Conservation (phyloP, 2,888 invertebrate species). For the Temnothorax ravouxi region DNA sequence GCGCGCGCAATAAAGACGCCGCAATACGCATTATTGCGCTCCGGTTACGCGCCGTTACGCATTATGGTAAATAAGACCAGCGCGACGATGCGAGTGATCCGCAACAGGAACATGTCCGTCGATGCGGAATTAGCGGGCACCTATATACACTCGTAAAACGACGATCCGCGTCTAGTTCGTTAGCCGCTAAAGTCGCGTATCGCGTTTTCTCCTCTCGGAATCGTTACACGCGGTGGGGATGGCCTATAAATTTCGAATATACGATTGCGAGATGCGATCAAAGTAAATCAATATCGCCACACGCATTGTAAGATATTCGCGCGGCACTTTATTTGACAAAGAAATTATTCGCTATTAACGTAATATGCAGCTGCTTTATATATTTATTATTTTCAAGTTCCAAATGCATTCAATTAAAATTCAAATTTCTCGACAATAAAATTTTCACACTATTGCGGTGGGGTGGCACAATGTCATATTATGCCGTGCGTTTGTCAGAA, state of each 20-base stretch:
- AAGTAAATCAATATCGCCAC: background rate
- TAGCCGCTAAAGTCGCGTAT: constrained; percentile 1
- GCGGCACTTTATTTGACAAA: background rate
- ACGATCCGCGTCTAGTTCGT: background rate
- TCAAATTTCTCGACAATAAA: constrained; percentile 16
- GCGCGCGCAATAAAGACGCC: constrained; percentile 70
- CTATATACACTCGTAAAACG: constrained; percentile 15
- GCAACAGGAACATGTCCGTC: constrained; percentile 15
- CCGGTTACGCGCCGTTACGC: constrained; percentile 77
- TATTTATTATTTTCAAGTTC: background rate
- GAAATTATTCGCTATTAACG: background rate
- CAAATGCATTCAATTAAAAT: background rate
- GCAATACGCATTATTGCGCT: constrained; percentile 78
- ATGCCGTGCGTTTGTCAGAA: constrained; percentile 1
- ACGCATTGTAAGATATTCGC: background rate
- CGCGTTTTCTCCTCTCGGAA: background rate
- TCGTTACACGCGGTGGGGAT: background rate
- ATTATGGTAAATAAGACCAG: constrained; percentile 64
- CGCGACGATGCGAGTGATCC: constrained; percentile 39
- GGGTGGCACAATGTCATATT: constrained; percentile 24
- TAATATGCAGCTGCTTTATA: background rate
- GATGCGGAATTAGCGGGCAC: background rate
- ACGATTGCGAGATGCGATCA: background rate
- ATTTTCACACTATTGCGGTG: background rate
- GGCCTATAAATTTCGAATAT: constrained; percentile 4